These are phyloP conservation scores for Hyperoplus lanceolatus DNA, from an alignment of 2,797 vertebrate genomes.

Conservation along the genomic window DNA sequence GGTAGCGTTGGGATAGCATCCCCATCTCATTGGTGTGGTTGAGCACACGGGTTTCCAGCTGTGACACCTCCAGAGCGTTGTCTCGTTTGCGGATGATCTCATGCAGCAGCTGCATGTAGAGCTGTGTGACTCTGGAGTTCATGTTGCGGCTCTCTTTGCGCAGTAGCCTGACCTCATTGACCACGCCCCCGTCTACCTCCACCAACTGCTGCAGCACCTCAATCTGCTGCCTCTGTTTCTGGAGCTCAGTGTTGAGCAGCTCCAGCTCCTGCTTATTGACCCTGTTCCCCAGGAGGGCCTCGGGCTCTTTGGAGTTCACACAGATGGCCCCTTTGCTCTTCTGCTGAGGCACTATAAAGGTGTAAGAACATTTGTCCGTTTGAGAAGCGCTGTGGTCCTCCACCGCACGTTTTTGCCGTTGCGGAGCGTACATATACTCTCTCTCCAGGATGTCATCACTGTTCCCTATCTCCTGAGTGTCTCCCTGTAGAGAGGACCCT, in stretches of 20 bases:
- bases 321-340: constrained; percentile 94
- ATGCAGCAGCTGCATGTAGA: constrained; percentile 96
- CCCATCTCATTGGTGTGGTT: constrained; percentile 95
- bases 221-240: constrained; percentile 94
- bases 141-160: constrained; percentile 96
- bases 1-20: constrained; percentile 90
- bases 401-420: constrained; percentile 80
- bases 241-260: constrained; percentile 91
- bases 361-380: constrained; percentile 92
- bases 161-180: constrained; percentile 94
- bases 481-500: constrained; percentile 66
- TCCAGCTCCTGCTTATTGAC: constrained; percentile 94
- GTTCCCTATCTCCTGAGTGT: constrained; percentile 83
- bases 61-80: constrained; percentile 93
- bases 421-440: constrained; percentile 87
- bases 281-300: constrained; percentile 88
- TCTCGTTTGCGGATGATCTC: constrained; percentile 96
- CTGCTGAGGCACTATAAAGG: constrained; percentile 95
- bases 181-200: constrained; percentile 93
- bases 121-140: constrained; percentile 95
- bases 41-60: constrained; percentile 92
- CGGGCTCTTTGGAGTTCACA: constrained; percentile 93
- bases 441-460: constrained; percentile 81
- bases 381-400: constrained; percentile 76
- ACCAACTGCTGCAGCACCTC: constrained; percentile 93